phyloP scores from a whole-genome alignment of 2,888 invertebrate species.

The Nowickia ferox region DNA sequence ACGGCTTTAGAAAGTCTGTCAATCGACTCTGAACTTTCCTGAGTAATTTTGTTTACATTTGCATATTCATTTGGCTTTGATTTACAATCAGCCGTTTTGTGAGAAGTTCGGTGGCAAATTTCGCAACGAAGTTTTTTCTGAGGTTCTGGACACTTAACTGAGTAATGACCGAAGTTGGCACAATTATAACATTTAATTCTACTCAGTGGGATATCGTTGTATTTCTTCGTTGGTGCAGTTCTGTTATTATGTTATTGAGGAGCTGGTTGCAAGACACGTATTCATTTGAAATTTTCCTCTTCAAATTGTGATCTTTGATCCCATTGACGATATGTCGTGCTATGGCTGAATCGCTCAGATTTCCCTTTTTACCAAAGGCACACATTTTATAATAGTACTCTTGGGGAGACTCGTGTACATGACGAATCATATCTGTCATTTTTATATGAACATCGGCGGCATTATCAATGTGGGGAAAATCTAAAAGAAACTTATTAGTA shows the following conservation, averaged over 20 bases:
- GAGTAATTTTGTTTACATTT: constrained; percentile 46
- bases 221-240: background rate
- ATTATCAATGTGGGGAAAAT: constrained; percentile 38
- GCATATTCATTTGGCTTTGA: background rate
- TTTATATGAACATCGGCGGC: constrained; percentile 63
- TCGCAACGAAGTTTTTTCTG: constrained; percentile 40
- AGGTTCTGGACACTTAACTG: constrained; percentile 53
- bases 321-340: too few species aligned
- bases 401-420: constrained; percentile 14
- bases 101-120: constrained; percentile 42
- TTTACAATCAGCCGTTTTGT: constrained; percentile 26
- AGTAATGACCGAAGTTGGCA: constrained; percentile 21
- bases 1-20: constrained; percentile 21
- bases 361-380: constrained; percentile 49
- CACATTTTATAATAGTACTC: constrained; percentile 66
- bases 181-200: constrained; percentile 58
- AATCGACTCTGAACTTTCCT: background rate
- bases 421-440: constrained; percentile 53
- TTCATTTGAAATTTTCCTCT: constrained; percentile 63
- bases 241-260: constrained; percentile 44
- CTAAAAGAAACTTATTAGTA: background rate
- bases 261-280: constrained; percentile 48
- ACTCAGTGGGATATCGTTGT: background rate
- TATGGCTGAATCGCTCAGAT: constrained; percentile 56
- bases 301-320: constrained; percentile 60